Evolutionary conservation across 2,888 invertebrate genomes (phyloP).

Genomic region (Leptinotarsa tumamoca): DNA sequence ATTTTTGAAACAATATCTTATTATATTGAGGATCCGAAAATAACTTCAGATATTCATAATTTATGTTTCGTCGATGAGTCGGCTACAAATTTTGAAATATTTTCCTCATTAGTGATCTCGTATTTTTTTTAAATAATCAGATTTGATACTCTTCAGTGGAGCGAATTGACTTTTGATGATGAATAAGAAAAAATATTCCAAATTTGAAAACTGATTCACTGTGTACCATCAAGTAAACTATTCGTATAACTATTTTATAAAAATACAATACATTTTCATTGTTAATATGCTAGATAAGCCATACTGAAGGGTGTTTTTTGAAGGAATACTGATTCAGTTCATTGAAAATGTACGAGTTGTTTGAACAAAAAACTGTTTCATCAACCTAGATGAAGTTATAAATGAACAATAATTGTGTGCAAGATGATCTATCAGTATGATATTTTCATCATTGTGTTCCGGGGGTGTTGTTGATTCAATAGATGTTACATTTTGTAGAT

Average conservation of each 20-base stretch:
- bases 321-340: not conserved
- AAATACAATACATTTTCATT: not conserved
- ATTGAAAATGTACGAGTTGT: not conserved
- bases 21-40: no score
- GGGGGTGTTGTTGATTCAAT: no score
- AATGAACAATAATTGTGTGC: no score
- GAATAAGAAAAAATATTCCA: not conserved
- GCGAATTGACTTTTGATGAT: not conserved
- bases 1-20: not conserved
- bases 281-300: not conserved
- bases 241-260: constrained; percentile 7
- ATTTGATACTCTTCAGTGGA: no score
- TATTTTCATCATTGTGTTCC: no score
- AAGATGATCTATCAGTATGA: no score
- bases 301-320: not conserved
- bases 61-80: not conserved
- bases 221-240: not conserved
- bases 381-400: not conserved
- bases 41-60: not conserved
- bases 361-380: not conserved
- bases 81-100: not conserved
- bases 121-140: no score
- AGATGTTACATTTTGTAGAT: no score
- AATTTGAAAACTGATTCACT: not conserved
- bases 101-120: no score